A percentile compares a stretch with the other conserved stretches of the same genome.
These are phyloP conservation scores for Glaucidium brasilianum DNA, from an alignment of 2,113 vertebrate species.

Conservation along the genomic window DNA sequence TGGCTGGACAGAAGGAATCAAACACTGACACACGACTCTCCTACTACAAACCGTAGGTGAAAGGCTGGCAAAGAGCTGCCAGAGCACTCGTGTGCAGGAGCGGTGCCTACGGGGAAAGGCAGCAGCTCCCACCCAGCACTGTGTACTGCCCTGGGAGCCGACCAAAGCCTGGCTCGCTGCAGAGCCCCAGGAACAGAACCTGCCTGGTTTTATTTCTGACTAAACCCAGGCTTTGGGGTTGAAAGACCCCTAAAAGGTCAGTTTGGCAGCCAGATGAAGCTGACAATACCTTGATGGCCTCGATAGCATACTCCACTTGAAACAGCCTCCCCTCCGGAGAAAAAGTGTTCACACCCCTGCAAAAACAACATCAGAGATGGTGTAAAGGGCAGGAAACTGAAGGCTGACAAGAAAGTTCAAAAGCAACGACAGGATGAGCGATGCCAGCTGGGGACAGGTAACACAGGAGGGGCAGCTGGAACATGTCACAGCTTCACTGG, in stretches of 20 bases:
- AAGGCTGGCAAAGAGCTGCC: not conserved
- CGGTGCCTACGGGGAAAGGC: accelerated
- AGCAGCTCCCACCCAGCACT: accelerated
- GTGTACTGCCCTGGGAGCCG: accelerated
- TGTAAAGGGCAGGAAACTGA: not conserved
- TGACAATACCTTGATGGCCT: constrained; percentile 91
- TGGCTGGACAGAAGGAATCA: accelerated
- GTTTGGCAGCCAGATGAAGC: not conserved
- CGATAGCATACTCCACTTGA: constrained; percentile 99
- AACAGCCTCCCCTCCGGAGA: constrained; percentile 97
- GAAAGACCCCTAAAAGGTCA: accelerated
- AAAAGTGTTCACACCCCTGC: constrained; percentile 97
- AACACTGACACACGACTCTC: no score
- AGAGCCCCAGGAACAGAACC: not conserved
- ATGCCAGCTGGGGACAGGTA: not conserved
- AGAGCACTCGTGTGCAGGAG: accelerated
- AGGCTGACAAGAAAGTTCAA: not conserved
- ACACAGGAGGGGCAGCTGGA: not conserved
- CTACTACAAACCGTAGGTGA: accelerated
- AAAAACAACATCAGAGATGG: not conserved
- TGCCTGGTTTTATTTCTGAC: no score
- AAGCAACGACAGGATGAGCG: accelerated
- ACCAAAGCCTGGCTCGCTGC: not conserved
- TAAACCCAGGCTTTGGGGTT: not conserved
- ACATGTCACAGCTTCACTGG: accelerated